Evolutionary conservation across 2,113 vertebrate genomes (phyloP).

Genomic region (Clarias magur): DNA sequence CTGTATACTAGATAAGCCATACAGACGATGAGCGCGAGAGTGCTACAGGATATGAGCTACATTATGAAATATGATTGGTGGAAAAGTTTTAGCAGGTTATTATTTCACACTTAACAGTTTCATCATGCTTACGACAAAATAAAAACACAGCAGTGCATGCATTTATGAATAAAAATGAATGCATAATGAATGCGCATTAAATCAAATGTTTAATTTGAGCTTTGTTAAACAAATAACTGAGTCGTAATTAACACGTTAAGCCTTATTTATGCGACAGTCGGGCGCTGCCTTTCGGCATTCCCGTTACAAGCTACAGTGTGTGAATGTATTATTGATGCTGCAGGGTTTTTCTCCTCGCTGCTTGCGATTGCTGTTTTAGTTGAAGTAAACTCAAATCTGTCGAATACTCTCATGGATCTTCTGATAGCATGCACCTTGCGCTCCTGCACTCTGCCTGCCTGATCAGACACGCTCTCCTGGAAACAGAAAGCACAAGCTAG

Average conservation of each 20-base stretch:
- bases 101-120: background rate
- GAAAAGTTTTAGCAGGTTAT: background rate
- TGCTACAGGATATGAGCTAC: no score
- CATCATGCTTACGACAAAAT: background rate
- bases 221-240: background rate
- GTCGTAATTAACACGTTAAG: background rate
- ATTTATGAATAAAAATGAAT: background rate
- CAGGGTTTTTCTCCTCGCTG: background rate
- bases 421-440: background rate
- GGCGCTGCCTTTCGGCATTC: slow-evolving; percentile 6
- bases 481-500: background rate
- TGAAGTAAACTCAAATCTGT: slow-evolving; percentile 14
- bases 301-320: background rate
- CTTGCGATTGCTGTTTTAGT: slow-evolving; percentile 25
- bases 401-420: slow-evolving; percentile 24
- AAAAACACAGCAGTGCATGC: background rate
- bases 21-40: no score
- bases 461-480: background rate
- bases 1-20: no score
- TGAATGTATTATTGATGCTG: slow-evolving; percentile 35
- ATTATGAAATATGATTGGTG: background rate
- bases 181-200: background rate
- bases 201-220: background rate
- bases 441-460: background rate
- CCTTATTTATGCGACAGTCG: background rate